Percentiles rank a stretch among this genome's conserved stretches.
Evolutionary conservation across 1,140 invertebrate genomes (phyloP).

Genomic region (Phthorimaea operculella): DNA sequence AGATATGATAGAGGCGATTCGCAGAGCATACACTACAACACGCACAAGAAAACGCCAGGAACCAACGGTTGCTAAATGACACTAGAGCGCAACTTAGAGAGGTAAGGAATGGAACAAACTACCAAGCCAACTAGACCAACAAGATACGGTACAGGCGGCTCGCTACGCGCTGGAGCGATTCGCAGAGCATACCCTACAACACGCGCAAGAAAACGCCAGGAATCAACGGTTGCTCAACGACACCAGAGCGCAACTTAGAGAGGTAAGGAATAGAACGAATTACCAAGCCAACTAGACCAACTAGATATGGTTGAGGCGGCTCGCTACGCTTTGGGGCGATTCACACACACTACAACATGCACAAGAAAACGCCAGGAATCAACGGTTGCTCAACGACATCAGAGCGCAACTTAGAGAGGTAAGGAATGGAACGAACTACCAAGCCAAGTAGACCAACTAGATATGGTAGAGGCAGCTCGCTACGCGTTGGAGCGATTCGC

Average conservation of each 20-base stretch:
- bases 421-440: constrained; percentile 43
- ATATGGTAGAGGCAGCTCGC: constrained; percentile 35
- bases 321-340: constrained; percentile 38
- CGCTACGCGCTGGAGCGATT: constrained; percentile 42
- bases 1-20: too few relatives aligned
- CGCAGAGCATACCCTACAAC: constrained; percentile 34
- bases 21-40: too few relatives aligned
- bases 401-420: constrained; percentile 44
- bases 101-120: constrained; percentile 54
- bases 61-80: constrained; percentile 31
- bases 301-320: constrained; percentile 33
- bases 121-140: constrained; percentile 28
- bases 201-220: constrained; percentile 47
- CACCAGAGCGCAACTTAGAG: constrained; percentile 37
- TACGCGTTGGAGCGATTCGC: constrained; percentile 46
- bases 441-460: constrained; percentile 31
- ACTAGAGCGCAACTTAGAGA: constrained; percentile 41
- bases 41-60: constrained; percentile 40
- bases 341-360: constrained; percentile 40
- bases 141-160: constrained; percentile 31
- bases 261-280: constrained; percentile 45
- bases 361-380: constrained; percentile 39
- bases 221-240: constrained; percentile 30
- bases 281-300: constrained; percentile 32
- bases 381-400: constrained; percentile 34